Evolutionary conservation across 2,888 invertebrate species (phyloP).

Genomic region (Thymelicus lineola): DNA sequence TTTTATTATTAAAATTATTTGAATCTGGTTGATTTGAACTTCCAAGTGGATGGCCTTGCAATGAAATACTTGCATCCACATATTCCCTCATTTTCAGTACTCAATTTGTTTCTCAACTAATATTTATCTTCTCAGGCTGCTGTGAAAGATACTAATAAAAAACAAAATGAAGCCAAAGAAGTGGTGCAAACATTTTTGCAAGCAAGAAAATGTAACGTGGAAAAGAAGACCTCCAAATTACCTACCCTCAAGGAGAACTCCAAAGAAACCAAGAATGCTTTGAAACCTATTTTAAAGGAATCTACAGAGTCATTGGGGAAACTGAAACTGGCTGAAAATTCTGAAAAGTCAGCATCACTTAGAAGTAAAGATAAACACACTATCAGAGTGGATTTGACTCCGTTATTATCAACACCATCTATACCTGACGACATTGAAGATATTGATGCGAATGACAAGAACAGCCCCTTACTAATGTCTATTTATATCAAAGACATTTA

Average conservation of each 20-base stretch:
- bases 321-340: conserved; percentile 58
- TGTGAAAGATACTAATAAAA: conserved; percentile 63
- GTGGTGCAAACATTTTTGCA: conserved; percentile 53
- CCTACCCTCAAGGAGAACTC: conserved; percentile 57
- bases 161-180: conserved; percentile 62
- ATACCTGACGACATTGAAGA: conserved; percentile 85
- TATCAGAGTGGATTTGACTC: conserved; percentile 15
- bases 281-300: conserved; percentile 66
- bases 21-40: background rate
- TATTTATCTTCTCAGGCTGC: conserved; percentile 55
- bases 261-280: conserved; percentile 53
- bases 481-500: conserved; percentile 97
- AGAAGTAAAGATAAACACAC: conserved; percentile 41
- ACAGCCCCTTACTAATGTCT: conserved; percentile 91
- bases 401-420: conserved; percentile 44
- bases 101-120: too few relatives aligned
- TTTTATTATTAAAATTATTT: background rate
- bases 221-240: conserved; percentile 61
- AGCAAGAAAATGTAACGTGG: conserved; percentile 57
- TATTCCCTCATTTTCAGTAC: background rate
- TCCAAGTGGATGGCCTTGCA: too few relatives aligned
- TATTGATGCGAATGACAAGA: conserved; percentile 90
- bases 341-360: conserved; percentile 17
- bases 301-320: conserved; percentile 70
- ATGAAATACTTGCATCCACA: too few relatives aligned